phyloP scores from a whole-genome alignment of 2,888 invertebrate genomes.

The Baccha elongata region DNA sequence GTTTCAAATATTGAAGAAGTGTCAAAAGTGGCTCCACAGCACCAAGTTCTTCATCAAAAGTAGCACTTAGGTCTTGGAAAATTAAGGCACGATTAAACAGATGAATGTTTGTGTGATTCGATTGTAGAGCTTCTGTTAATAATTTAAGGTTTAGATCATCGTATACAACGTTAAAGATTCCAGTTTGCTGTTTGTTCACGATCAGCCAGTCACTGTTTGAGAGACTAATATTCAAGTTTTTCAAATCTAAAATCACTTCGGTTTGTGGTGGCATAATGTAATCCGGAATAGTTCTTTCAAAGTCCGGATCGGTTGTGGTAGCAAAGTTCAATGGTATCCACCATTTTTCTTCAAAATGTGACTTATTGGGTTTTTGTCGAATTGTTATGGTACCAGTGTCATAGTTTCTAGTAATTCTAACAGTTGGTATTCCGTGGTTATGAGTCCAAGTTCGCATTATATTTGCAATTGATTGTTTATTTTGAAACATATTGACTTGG shows the following conservation, averaged over 20 bases:
- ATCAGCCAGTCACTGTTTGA: slow-evolving; percentile 79
- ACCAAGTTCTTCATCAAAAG: slow-evolving; percentile 85
- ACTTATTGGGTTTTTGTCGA: slow-evolving; percentile 82
- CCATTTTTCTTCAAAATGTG: slow-evolving; percentile 76
- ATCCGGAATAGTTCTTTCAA: slow-evolving; percentile 77
- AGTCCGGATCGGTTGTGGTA: slow-evolving; percentile 75
- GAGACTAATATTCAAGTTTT: slow-evolving; percentile 76
- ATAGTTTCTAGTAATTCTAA: slow-evolving; percentile 84
- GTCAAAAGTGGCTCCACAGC: slow-evolving; percentile 83
- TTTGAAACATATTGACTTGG: slow-evolving; percentile 66
- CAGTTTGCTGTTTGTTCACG: slow-evolving; percentile 80
- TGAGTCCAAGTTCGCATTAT: slow-evolving; percentile 86
- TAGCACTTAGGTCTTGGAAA: slow-evolving; percentile 88
- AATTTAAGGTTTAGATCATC: slow-evolving; percentile 86
- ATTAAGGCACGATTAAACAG: slow-evolving; percentile 92
- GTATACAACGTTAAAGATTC: slow-evolving; percentile 87
- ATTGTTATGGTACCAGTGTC: slow-evolving; percentile 83
- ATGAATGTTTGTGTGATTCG: slow-evolving; percentile 86
- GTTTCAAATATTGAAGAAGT: slow-evolving; percentile 84
- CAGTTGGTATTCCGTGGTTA: slow-evolving; percentile 85
- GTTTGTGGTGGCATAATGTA: slow-evolving; percentile 78
- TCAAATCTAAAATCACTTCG: slow-evolving; percentile 75
- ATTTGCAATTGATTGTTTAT: slow-evolving; percentile 81
- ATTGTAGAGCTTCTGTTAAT: slow-evolving; percentile 85
- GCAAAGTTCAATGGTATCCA: slow-evolving; percentile 81